Evolutionary conservation across 2,113 vertebrate genomes (phyloP).

Genomic region (Erinaceus europaeus): DNA sequence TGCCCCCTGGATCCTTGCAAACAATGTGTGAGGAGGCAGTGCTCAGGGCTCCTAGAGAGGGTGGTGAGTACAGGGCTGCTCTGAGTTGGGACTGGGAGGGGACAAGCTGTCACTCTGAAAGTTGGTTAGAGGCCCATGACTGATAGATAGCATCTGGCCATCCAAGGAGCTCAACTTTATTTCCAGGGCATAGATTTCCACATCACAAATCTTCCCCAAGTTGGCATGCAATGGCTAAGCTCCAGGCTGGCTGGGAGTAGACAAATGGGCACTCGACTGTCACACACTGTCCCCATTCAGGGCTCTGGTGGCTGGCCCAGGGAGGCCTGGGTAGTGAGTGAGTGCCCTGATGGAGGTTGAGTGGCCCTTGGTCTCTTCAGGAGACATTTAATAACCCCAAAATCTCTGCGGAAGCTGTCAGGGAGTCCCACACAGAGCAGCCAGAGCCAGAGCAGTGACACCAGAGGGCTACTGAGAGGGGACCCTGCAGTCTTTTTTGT

Average conservation of each 20-base stretch:
- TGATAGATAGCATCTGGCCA: neutral
- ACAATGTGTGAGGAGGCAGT: neutral
- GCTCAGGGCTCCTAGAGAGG: neutral
- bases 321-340: neutral
- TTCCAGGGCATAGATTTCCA: neutral
- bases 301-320: neutral
- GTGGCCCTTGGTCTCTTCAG: neutral
- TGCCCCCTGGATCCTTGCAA: neutral
- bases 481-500: neutral
- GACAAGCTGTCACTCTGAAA: neutral
- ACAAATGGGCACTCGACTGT: neutral
- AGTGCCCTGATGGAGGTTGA: neutral
- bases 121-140: neutral
- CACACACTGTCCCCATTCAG: neutral
- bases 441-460: rapidly evolving
- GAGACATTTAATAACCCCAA: neutral
- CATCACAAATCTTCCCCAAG: neutral
- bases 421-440: neutral
- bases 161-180: neutral
- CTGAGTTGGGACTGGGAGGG: too few relatives aligned
- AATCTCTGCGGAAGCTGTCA: neutral
- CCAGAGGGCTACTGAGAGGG: rapidly evolving
- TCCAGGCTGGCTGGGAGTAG: neutral
- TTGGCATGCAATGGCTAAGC: neutral
- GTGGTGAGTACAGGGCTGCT: neutral